Evolutionary conservation across 2,113 vertebrate species (phyloP), one percentile per base, ranked within the genome.

Genomic region (Petrocephalus microphthalmus): DNA sequence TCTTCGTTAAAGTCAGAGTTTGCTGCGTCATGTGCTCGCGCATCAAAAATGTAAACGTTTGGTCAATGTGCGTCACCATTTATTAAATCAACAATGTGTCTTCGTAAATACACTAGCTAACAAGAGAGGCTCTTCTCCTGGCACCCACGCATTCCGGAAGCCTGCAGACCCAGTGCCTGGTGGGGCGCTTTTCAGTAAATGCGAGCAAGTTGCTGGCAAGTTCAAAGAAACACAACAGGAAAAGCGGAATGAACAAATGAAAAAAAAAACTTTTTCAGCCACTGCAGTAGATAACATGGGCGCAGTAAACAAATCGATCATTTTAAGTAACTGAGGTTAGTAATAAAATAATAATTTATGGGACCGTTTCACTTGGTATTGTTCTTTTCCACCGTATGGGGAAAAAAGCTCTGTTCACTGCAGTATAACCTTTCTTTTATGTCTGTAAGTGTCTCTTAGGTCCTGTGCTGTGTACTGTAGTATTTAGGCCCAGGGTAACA

Each of bases 151-250:
- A 22, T 88, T 88, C 67, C 11, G 51, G 51, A 42, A 88, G 42
- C 52, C 13, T 56, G 5, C 87, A 42, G 22, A 81, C 25, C 52
- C 25, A 22, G 7, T 53, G 5, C 25, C 54, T 54, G 51, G 20
- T 88, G 71, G 49, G 71, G 87, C 71, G 54, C 51, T 82, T 88
- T 82, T 56, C 87, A 45, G 87, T 88, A 88, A 88, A 88, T 82
- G 87, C 3, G 11, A 29, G 20, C 45, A 0, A n/a, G 52, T 88
- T 84, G 13, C 87, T 84, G 87, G 33, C 60, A 88, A 83, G n/a
- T 60, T 83, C 78, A 57, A 25, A 88, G 78, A 84, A 83, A 88
- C n/a, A n/a, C 87, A 53, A 87, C 52, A 82, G 74, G 53, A 88
- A 88, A 53, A 3, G 19, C 17, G 37, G 84, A 51, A 49, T 52